Conservation (phyloP, 2,113 vertebrate genomes). For the Sula dactylatra region DNA sequence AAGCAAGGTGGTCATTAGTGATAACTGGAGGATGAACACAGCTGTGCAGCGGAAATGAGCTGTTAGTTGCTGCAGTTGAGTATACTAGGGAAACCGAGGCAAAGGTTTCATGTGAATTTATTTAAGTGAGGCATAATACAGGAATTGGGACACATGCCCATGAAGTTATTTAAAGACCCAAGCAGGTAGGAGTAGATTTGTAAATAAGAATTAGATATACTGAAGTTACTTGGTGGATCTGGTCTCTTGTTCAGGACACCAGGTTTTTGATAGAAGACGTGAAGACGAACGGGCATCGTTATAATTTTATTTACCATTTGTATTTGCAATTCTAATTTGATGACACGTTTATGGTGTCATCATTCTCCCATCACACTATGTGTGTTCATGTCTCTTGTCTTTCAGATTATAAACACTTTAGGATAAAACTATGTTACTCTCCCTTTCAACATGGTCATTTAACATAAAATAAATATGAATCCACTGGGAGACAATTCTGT, state of each 20-base stretch:
- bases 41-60: neutral
- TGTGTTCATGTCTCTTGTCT: neutral
- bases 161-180: neutral
- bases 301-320: neutral
- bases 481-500: neutral
- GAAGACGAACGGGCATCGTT: neutral
- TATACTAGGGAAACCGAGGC: neutral
- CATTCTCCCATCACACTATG: neutral
- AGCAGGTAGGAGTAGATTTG: neutral
- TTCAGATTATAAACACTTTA: neutral
- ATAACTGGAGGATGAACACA: neutral
- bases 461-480: neutral
- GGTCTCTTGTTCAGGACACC: neutral
- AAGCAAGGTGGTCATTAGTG: neutral
- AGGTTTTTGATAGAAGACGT: neutral
- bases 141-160: neutral
- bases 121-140: neutral
- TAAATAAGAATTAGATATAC: neutral
- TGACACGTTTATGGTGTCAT: neutral
- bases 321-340: neutral
- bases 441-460: neutral
- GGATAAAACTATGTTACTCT: neutral
- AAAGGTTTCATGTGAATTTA: neutral
- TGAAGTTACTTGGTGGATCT: neutral
- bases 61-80: rapidly evolving